These are phyloP conservation scores for Anser brachyrhynchus DNA, from an alignment of 2,113 vertebrate species.

Conservation along the genomic window DNA sequence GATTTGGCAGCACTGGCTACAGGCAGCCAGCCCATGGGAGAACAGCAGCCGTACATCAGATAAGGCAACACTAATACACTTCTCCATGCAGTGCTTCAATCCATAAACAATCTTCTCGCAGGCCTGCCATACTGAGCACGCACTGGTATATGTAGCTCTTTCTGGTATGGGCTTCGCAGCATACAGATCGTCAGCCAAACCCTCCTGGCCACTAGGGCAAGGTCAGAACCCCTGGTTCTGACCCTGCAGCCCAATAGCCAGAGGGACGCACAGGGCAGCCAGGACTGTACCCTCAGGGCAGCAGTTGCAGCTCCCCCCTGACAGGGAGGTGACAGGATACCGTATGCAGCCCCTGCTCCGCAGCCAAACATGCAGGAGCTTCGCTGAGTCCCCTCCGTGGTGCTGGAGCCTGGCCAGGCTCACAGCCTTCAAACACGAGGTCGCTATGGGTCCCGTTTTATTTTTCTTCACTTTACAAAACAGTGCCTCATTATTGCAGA, in stretches of 20 bases:
- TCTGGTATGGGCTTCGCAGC: background rate
- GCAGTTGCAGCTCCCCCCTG: background rate
- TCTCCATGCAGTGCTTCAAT: background rate
- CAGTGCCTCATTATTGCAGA: background rate
- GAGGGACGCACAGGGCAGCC: rapidly evolving
- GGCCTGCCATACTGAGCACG: background rate
- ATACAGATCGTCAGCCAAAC: background rate
- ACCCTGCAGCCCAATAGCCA: rapidly evolving
- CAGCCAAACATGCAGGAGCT: rapidly evolving
- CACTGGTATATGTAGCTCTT: rapidly evolving
- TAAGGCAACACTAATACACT: background rate
- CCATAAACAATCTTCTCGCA: background rate
- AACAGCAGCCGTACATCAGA: background rate
- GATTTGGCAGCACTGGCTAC: background rate
- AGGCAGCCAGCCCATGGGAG: background rate
- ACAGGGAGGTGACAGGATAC: background rate
- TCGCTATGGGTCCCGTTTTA: background rate
- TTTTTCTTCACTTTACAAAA: background rate
- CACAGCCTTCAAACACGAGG: background rate
- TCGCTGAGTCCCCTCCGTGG: rapidly evolving
- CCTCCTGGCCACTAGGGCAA: rapidly evolving
- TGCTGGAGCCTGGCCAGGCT: background rate
- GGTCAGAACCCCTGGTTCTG: background rate
- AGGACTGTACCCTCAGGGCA: rapidly evolving
- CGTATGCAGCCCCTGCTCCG: background rate